phyloP scores from a whole-genome alignment of 2,888 invertebrate species.

The Colletes collaris region DNA sequence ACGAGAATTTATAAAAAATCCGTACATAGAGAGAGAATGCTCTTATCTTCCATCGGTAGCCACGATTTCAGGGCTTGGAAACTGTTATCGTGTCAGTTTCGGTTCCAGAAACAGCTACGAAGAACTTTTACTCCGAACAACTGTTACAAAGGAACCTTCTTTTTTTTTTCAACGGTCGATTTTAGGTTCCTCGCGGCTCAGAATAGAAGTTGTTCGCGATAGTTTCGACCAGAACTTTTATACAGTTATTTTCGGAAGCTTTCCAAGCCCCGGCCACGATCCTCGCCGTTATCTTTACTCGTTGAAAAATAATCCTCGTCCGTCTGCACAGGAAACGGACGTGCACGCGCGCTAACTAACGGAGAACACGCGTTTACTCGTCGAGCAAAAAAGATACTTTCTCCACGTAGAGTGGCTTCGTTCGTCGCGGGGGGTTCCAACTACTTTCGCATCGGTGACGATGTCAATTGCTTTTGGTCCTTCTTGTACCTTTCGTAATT shows the following conservation, averaged over 20 bases:
- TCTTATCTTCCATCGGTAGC: background rate
- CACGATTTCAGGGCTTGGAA: background rate
- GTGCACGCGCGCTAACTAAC: background rate
- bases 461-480: conserved; percentile 53
- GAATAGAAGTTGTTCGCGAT: too few species aligned
- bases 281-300: background rate
- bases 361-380: background rate
- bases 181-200: too few species aligned
- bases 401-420: background rate
- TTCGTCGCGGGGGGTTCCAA: background rate
- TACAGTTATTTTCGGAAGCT: too few species aligned
- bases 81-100: too few species aligned
- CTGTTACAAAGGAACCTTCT: too few species aligned
- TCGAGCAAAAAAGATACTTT: background rate
- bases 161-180: too few species aligned
- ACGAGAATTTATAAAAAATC: conserved; percentile 33
- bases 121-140: too few species aligned
- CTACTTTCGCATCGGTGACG: conserved; percentile 35
- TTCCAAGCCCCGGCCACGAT: background rate
- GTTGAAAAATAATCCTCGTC: too few species aligned
- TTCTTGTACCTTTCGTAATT: conserved; percentile 57
- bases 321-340: too few species aligned
- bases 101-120: too few species aligned
- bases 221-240: too few species aligned
- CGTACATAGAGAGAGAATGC: background rate